Base-by-base conservation (phyloP, 2,888 invertebrate genomes). In the Callinectes sapidus region DNA sequence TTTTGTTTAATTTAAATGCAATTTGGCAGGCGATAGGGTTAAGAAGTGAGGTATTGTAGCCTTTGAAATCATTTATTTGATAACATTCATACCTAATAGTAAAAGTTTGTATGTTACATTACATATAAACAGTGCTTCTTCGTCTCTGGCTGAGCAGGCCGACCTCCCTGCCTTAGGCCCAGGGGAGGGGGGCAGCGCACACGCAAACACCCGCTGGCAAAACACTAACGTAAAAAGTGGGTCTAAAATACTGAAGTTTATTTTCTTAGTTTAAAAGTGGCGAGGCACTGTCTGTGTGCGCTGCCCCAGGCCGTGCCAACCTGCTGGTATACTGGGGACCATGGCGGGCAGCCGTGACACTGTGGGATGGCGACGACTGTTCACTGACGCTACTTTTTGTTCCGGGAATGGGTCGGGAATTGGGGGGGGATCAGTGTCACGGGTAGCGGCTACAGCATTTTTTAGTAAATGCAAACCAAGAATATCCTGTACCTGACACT, bases 71-170 rank as follows among this genome's bases (percentile, higher is more conserved):
- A 94, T 94, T 94, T 94, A 94, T 94, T 94, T 94, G 94, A 94
- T 94, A 94, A 94, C 94, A 94, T 94, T 93, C 94, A 94, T 94
- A 94, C 94, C 94, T 94, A 94, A 94, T 94, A 94, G 94, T 94
- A 94, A 94, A 94, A 94, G 94, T 94, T 94, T 94, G 93, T 94
- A 94, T 94, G 94, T 94, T 94, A 94, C 94, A 94, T 92, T 94
- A 94, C 94, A 94, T 94, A 94, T 94, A 94, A 94, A 94, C 94
- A 94, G 94, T 94, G 94, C 94, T 94, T 94, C 94, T 93, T 94
- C 92, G 93, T 91, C 92, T 92, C 94, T 87, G 91, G 94, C 94
- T 90, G 89, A 89, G 87, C 91, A 91, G 92, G 66, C 90, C 88
- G 18, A 35, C 91, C 90, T 90, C 94, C 90, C 93, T 87, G 91